A percentile compares a stretch with the other conserved stretches of the same genome.
Conservation (phyloP, 2,888 invertebrate species). For the Kuschelorhynchus macadamiae region DNA sequence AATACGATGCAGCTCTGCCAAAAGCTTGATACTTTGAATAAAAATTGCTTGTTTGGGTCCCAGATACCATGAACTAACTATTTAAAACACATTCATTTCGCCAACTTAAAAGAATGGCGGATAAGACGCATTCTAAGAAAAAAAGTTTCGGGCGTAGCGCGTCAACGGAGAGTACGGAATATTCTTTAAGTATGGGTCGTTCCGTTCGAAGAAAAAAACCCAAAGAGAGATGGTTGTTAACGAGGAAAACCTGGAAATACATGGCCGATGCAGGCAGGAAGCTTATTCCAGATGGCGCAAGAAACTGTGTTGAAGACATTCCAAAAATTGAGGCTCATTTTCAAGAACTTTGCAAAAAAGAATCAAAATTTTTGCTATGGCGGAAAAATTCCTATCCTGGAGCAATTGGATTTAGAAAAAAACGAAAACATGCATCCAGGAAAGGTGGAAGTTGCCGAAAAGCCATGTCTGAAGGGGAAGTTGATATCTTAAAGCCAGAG, state of each 20-base stretch:
- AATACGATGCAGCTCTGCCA: constrained; percentile 36
- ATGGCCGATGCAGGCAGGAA: constrained; percentile 93
- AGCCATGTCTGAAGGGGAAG: constrained; percentile 78
- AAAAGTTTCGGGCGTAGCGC: constrained; percentile 66
- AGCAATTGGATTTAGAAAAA: constrained; percentile 73
- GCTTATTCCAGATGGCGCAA: constrained; percentile 85
- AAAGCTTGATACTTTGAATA: constrained; percentile 18
- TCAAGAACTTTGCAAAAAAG: constrained; percentile 84
- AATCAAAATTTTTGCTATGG: constrained; percentile 86
- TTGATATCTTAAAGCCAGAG: constrained; percentile 70
- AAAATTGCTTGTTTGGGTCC: constrained; percentile 20
- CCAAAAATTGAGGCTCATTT: constrained; percentile 88
- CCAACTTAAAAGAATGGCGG: constrained; percentile 33
- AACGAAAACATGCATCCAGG: constrained; percentile 71
- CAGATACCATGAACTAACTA: constrained; percentile 32
- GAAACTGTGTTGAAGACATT: constrained; percentile 82
- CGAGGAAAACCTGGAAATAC: constrained; percentile 91
- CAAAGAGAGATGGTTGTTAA: constrained; percentile 89
- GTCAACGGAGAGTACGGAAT: constrained; percentile 69
- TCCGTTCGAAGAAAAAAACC: constrained; percentile 74
- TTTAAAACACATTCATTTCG: constrained; percentile 37
- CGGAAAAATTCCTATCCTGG: constrained; percentile 87
- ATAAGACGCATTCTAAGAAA: constrained; percentile 52
- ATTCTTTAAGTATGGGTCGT: constrained; percentile 71
- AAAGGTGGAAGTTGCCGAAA: constrained; percentile 80